phyloP scores from a whole-genome alignment of 2,113 vertebrate genomes.

The Mesoclemmys tuberculata region DNA sequence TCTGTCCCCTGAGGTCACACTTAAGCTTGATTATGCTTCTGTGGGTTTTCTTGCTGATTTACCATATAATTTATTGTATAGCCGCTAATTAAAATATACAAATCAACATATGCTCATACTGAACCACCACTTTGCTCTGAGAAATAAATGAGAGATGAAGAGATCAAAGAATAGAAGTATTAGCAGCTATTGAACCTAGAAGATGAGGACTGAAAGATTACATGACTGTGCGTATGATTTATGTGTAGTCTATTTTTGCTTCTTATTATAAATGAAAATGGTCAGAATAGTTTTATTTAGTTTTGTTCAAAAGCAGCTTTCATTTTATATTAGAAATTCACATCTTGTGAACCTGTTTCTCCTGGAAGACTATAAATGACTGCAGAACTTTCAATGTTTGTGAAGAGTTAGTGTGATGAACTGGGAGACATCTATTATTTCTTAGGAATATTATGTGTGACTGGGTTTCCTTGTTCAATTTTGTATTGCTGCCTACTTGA shows the following conservation, averaged over 20 bases:
- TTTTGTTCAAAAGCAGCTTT: neutral
- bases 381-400: neutral
- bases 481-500: too few species aligned
- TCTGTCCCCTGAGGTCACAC: neutral
- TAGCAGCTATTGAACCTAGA: neutral
- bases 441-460: too few species aligned
- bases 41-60: neutral
- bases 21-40: neutral
- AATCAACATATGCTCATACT: too few species aligned
- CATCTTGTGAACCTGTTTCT: neutral
- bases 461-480: too few species aligned
- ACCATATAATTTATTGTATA: neutral
- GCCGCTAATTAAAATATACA: too few species aligned
- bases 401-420: neutral
- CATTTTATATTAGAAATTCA: neutral
- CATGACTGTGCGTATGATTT: neutral
- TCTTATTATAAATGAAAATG: neutral
- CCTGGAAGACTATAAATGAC: neutral
- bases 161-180: neutral
- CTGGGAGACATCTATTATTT: too few species aligned
- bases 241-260: neutral
- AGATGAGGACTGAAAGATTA: too few species aligned
- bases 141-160: neutral
- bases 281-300: neutral
- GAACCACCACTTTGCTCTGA: too few species aligned